Evolutionary conservation across 2,797 vertebrate species (phyloP).

Genomic region (Alca torda): DNA sequence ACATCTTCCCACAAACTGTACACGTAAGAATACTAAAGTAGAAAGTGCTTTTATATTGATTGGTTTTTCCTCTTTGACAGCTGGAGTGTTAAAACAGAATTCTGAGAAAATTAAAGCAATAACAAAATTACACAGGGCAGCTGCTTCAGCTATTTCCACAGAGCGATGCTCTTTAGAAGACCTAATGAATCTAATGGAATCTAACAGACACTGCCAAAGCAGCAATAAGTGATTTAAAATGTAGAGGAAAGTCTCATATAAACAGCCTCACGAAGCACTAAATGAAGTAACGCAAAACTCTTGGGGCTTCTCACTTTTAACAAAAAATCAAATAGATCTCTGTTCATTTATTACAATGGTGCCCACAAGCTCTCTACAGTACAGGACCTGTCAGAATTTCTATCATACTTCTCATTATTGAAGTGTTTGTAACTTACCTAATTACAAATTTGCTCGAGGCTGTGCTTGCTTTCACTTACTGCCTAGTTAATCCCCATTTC

Average conservation of each 20-base stretch:
- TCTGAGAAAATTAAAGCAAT: slow-evolving; percentile 67
- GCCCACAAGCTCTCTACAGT: slow-evolving; percentile 1
- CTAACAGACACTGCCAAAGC: slow-evolving; percentile 61
- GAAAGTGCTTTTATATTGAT: slow-evolving; percentile 47
- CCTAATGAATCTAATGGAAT: slow-evolving; percentile 73
- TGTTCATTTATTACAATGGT: slow-evolving; percentile 37
- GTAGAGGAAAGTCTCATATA: slow-evolving; percentile 43
- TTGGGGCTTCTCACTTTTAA: slow-evolving; percentile 27
- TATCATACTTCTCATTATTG: slow-evolving; percentile 32
- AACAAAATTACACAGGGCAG: slow-evolving; percentile 68
- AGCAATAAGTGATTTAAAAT: slow-evolving; percentile 69
- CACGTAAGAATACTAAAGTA: background rate
- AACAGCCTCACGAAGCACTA: slow-evolving; percentile 44
- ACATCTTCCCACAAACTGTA: background rate
- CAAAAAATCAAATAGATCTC: slow-evolving; percentile 57
- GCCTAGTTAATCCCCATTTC: slow-evolving; percentile 19
- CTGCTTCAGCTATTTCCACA: slow-evolving; percentile 62
- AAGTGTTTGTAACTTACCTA: slow-evolving; percentile 31
- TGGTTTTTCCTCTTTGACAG: slow-evolving; percentile 48
- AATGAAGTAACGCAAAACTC: slow-evolving; percentile 34
- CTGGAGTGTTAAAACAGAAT: slow-evolving; percentile 65
- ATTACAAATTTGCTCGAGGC: slow-evolving; percentile 9
- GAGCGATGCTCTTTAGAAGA: slow-evolving; percentile 63
- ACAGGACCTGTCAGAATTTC: slow-evolving; percentile 42
- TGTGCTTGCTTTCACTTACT: slow-evolving; percentile 15